phyloP scores from a whole-genome alignment of 2,797 vertebrate species.

The Urophycis tenuis region DNA sequence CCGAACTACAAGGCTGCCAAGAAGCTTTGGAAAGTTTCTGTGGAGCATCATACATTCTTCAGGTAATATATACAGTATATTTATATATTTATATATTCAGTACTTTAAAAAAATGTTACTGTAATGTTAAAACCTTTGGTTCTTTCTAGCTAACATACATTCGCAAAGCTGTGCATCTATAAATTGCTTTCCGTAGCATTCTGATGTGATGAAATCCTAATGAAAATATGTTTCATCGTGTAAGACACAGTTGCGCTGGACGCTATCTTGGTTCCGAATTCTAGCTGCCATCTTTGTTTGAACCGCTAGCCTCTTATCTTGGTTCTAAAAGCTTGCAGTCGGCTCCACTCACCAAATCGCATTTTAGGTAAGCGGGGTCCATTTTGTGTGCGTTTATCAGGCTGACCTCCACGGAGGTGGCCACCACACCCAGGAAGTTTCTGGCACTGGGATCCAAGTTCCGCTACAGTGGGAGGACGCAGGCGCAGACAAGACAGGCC shows the following conservation, averaged over 20 bases:
- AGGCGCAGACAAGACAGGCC: conserved; percentile 91
- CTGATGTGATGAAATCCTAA: too few relatives aligned
- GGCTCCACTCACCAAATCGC: too few relatives aligned
- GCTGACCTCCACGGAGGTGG: conserved; percentile 87
- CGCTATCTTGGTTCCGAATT: neutral
- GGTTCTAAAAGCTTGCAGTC: too few relatives aligned
- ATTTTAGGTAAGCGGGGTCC: neutral
- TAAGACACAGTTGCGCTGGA: too few relatives aligned
- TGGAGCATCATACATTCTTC: conserved; percentile 88
- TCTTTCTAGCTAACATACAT: too few relatives aligned
- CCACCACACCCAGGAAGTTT: conserved; percentile 89
- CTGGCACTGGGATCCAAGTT: conserved; percentile 96
- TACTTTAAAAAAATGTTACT: too few relatives aligned
- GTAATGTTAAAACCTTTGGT: too few relatives aligned
- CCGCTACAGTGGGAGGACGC: conserved; percentile 93
- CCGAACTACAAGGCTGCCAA: conserved; percentile 84
- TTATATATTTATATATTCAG: neutral
- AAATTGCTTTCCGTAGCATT: too few relatives aligned
- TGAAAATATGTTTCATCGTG: too few relatives aligned
- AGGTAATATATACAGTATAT: conserved; percentile 60
- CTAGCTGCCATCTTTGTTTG: neutral
- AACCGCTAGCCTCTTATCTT: neutral
- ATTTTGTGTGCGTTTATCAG: conserved; percentile 53
- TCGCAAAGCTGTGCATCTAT: too few relatives aligned
- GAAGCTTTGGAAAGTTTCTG: conserved; percentile 87